Percentiles rank a stretch among this genome's conserved stretches.
Evolutionary conservation across 2,888 invertebrate species (phyloP).

Genomic region (Epinotia demarniana): DNA sequence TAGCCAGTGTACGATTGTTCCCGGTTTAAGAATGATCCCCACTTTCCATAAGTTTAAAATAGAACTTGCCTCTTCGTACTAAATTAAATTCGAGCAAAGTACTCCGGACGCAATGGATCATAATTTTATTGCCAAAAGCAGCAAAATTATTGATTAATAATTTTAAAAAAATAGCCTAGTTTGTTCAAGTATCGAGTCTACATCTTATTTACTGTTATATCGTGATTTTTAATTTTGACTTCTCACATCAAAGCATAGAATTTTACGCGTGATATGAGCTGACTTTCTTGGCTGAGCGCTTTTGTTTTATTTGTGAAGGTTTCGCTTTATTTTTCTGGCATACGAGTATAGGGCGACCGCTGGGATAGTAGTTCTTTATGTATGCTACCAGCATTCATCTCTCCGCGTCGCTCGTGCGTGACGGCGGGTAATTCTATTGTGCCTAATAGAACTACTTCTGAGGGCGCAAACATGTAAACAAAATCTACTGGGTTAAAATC

Average conservation of each 20-base stretch:
- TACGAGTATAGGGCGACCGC: conserved; percentile 4
- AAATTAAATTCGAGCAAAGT: neutral
- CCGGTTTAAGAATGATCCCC: too few species aligned
- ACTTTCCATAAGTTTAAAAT: too few species aligned
- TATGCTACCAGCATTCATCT: conserved; percentile 24
- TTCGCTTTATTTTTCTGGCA: conserved; percentile 10
- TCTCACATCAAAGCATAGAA: neutral
- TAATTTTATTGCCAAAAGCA: neutral
- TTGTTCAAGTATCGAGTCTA: neutral
- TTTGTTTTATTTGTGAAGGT: conserved; percentile 22
- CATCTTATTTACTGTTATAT: neutral
- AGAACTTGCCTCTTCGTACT: too few species aligned
- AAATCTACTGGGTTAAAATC: neutral
- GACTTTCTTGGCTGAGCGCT: too few species aligned
- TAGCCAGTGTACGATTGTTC: too few species aligned
- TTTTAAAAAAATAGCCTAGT: neutral
- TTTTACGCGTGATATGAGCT: neutral
- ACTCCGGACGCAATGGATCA: neutral
- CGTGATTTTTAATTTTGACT: neutral
- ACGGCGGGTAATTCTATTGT: conserved; percentile 26
- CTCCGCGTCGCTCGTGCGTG: conserved; percentile 20
- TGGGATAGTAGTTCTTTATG: conserved; percentile 24
- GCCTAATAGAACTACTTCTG: conserved; percentile 16
- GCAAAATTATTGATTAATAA: neutral
- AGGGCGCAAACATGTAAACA: conserved; percentile 20